These are phyloP conservation scores for Archivesica marissinica DNA, from an alignment of 1,140 invertebrate genomes.

Conservation along the genomic window DNA sequence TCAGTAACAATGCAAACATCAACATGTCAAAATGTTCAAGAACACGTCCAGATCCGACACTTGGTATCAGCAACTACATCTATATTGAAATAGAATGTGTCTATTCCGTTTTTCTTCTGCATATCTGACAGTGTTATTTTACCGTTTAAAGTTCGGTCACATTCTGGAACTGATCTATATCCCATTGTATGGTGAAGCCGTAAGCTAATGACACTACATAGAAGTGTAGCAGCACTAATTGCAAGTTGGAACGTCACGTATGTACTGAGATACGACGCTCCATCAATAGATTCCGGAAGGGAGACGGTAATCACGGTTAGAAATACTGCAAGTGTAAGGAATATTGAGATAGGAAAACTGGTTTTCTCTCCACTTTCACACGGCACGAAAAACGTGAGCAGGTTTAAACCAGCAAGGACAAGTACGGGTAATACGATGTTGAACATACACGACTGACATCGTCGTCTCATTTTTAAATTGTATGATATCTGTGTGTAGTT, in stretches of 20 bases:
- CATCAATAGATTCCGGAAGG: conserved; percentile 20
- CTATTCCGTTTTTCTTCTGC: not conserved
- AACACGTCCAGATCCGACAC: not conserved
- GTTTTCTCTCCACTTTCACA: conserved; percentile 38
- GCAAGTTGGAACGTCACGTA: conserved; percentile 6
- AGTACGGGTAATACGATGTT: conserved; percentile 23
- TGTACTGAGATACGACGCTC: conserved; percentile 2
- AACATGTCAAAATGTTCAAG: conserved; percentile 2
- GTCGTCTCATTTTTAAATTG: not conserved
- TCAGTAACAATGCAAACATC: not conserved
- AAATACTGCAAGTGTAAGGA: conserved; percentile 11
- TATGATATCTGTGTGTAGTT: not conserved
- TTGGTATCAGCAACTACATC: not conserved
- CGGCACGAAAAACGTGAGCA: conserved; percentile 24
- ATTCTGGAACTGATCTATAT: not conserved
- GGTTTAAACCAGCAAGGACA: not conserved
- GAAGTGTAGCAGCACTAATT: not conserved
- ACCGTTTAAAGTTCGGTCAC: not conserved
- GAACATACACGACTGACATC: not conserved
- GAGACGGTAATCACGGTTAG: not conserved
- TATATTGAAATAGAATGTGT: not conserved
- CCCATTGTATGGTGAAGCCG: not conserved
- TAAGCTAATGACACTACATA: not conserved
- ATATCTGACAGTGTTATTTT: not conserved
- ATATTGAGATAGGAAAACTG: conserved; percentile 7